Conservation (phyloP, 1,140 invertebrate genomes). For the Drosophila leontia region DNA sequence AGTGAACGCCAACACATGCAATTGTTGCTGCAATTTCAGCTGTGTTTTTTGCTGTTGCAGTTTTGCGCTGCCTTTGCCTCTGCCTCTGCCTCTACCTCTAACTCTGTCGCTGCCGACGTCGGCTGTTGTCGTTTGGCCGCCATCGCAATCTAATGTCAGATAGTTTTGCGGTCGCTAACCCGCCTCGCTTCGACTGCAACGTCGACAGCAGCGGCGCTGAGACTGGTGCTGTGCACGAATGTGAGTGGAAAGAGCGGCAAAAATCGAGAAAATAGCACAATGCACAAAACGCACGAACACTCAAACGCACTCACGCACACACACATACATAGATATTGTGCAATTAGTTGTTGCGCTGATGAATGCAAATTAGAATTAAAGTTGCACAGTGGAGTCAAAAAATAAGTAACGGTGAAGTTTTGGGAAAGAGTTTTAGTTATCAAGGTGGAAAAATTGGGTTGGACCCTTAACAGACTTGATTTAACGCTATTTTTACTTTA, state of each 20-base stretch:
- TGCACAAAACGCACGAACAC: slow-evolving; percentile 42
- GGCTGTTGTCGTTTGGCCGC: slow-evolving; percentile 85
- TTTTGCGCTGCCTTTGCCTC: slow-evolving; percentile 9
- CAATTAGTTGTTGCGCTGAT: slow-evolving; percentile 78
- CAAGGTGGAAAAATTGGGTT: too few species aligned
- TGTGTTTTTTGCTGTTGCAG: slow-evolving; percentile 1
- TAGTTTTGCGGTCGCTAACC: slow-evolving; percentile 85
- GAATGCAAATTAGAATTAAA: slow-evolving; percentile 79
- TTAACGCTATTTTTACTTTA: background rate
- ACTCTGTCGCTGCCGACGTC: slow-evolving; percentile 59
- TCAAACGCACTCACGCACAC: slow-evolving; percentile 21
- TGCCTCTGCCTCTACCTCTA: slow-evolving; percentile 12
- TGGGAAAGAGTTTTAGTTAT: background rate
- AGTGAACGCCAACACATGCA: slow-evolving; percentile 48
- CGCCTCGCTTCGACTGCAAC: slow-evolving; percentile 52
- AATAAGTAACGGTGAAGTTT: background rate
- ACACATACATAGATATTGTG: slow-evolving; percentile 42
- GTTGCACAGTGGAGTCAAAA: slow-evolving; percentile 31
- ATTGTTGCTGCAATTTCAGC: slow-evolving; percentile 9
- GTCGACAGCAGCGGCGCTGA: slow-evolving; percentile 9
- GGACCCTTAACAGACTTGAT: background rate
- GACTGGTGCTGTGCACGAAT: slow-evolving; percentile 36
- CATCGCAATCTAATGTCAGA: slow-evolving; percentile 85
- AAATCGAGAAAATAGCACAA: slow-evolving; percentile 60
- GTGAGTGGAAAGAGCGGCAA: slow-evolving; percentile 52